phyloP scores from a whole-genome alignment of 2,888 invertebrate species.

The Hofmannophila pseudospretella region DNA sequence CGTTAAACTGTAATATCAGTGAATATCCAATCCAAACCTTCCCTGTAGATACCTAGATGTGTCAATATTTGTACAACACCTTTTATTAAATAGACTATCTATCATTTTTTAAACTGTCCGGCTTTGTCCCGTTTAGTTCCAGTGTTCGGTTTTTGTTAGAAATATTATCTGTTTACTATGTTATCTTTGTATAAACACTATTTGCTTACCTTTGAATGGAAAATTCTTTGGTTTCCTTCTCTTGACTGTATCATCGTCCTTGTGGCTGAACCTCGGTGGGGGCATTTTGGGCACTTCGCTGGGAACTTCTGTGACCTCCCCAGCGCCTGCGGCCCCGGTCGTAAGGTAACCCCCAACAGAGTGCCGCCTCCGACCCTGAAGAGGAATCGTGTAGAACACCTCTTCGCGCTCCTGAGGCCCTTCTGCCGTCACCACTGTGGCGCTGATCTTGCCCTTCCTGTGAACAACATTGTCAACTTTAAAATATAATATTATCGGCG shows the following conservation, averaged over 20 bases:
- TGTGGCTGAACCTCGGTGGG: slow-evolving; percentile 57
- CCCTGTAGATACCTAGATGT: no score
- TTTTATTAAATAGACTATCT: no score
- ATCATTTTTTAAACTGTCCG: no score
- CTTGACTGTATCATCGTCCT: slow-evolving; percentile 59
- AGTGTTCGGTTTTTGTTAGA: no score
- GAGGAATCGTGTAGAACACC: slow-evolving; percentile 78
- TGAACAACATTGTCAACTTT: neutral
- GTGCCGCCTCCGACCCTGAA: slow-evolving; percentile 77
- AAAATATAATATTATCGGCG: neutral
- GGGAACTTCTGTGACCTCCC: slow-evolving; percentile 67
- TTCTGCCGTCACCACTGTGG: slow-evolving; percentile 53
- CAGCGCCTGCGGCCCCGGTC: slow-evolving; percentile 55
- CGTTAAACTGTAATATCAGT: no score
- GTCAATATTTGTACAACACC: neutral
- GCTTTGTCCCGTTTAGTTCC: no score
- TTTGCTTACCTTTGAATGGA: slow-evolving; percentile 56
- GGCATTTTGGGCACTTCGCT: slow-evolving; percentile 76
- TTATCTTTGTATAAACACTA: slow-evolving; percentile 4
- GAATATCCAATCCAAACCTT: no score
- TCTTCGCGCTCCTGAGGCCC: slow-evolving; percentile 74
- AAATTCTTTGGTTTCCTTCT: slow-evolving; percentile 62
- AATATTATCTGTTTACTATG: no score
- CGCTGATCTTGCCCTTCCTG: slow-evolving; percentile 66
- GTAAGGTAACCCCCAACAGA: slow-evolving; percentile 82